These are phyloP conservation scores for Zophobas atratus DNA, from an alignment of 1,140 invertebrate genomes.

Conservation along the genomic window DNA sequence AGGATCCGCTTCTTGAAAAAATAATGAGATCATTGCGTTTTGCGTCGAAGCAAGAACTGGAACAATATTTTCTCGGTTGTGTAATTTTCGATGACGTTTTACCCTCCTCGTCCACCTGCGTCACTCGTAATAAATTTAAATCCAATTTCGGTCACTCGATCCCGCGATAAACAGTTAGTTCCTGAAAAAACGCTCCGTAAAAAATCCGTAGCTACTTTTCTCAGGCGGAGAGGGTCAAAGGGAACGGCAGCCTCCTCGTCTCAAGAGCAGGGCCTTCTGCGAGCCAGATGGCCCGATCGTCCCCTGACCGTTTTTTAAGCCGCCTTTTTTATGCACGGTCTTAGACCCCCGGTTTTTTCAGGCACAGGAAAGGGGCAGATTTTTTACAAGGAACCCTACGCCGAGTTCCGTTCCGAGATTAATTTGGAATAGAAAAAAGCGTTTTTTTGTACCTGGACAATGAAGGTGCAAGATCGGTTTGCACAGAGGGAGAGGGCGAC, in stretches of 20 bases:
- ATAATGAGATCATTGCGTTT: background rate
- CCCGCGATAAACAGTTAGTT: slow-evolving; percentile 47
- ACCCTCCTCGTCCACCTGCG: background rate
- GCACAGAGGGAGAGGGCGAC: slow-evolving; percentile 54
- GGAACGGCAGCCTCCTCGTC: slow-evolving; percentile 60
- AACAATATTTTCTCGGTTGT: too few relatives aligned
- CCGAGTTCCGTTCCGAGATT: slow-evolving; percentile 66
- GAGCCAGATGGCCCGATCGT: slow-evolving; percentile 64
- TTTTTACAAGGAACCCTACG: slow-evolving; percentile 65
- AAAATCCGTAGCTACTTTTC: slow-evolving; percentile 54
- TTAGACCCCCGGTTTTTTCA: slow-evolving; percentile 61
- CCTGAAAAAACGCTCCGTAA: slow-evolving; percentile 45
- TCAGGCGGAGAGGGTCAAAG: slow-evolving; percentile 59
- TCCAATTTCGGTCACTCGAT: slow-evolving; percentile 48
- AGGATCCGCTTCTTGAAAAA: background rate
- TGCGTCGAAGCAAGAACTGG: too few relatives aligned
- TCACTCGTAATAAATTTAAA: slow-evolving; percentile 37
- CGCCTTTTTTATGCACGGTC: slow-evolving; percentile 64
- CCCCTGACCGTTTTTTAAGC: slow-evolving; percentile 67
- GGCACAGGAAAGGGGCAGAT: slow-evolving; percentile 66
- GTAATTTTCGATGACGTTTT: background rate
- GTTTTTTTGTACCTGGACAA: slow-evolving; percentile 64
- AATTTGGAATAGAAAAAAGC: slow-evolving; percentile 63
- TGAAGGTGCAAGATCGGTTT: slow-evolving; percentile 63
- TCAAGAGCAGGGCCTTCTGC: slow-evolving; percentile 63